Base-by-base conservation (phyloP, 2,888 invertebrate genomes). In the Synergus laeviventris region DNA sequence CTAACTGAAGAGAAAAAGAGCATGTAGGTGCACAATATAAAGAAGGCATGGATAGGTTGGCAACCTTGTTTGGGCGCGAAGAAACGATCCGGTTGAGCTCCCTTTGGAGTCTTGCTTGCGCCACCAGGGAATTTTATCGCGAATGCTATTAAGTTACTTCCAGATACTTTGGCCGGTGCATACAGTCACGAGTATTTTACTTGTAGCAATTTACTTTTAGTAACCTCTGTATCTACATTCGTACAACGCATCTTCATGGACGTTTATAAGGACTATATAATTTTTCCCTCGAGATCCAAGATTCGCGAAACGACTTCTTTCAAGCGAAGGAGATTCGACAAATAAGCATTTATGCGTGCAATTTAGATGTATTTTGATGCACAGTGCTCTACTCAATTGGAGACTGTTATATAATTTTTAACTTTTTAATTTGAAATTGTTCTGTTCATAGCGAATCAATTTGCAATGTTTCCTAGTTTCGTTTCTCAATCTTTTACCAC, bases 31-130 rank as follows among this genome's bases (percentile, higher is more conserved):
- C 24, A 64, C 42, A 42, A 42, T 42, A 66, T 66, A 70, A 78
- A 79, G 78, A 81, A 80, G 78, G 81, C 78, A 79, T 74, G 70
- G 77, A 76, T 78, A 79, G 78, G 75, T 73, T 76, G 78, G 77
- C 78, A 76, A 77, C 81, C 81, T 81, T 81, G 81, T 81, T 81
- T 80, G 80, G 81, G 81, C 76, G 77, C 79, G 75, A 77, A 73
- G 76, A 73, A 70, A 80, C 80, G 77, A 74, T 78, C 76, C 76
- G 74, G 79, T 78, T 73, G 78, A 81, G 79, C 66, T 77, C 77
- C 70, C 79, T 76, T 62, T 74, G 77, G 79, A 81, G 77, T 77
- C 77, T 78, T 75, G 31, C 49, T 70, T 70, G 49, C 70, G 70
- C 70, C 70, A 70, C 31, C 31, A 31, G 70, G 36, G 49, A 70